Base-by-base conservation (phyloP, 2,797 vertebrate species). In the Serranus cabrilla region DNA sequence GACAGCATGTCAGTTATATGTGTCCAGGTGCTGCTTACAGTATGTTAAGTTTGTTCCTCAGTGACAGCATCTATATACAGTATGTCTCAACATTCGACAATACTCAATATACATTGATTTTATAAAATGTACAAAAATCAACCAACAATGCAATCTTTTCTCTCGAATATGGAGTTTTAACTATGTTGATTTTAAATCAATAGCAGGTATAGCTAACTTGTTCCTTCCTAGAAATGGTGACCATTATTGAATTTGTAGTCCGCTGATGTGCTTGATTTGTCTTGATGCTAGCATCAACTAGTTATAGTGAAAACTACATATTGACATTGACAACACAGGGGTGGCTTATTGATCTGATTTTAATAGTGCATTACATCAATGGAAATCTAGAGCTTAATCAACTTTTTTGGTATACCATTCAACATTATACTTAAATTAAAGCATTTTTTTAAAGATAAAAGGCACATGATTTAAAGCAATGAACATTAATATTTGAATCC, bases 381-480 rank as follows among this genome's bases (percentile, higher is more conserved):
- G 5, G 1, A 42, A 58, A 51, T 72, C 27, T 49, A 5, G 25
- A 49, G n/a, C 34, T 31, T 12, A 40, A 51, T 56, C 4, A 34
- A 6, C 3, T 25, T 21, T 82, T 83, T 87, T 72, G 63, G 74
- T 71, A 39, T 55, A 47, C 23, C 6, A 52, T 64, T 76, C 62
- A 7, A 43, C 31, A 51, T 51, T 55, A 14, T 31, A 64, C 17
- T 61, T 64, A 39, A 79, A 73, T 72, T 78, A 78, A 81, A 87
- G 64, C 65, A 74, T 47, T 52, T 51, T 50, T 42, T 39, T 67
- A 37, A 65, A 25, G 78, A 66, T 65, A 73, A 34, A 90, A 90
- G 87, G 88, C 87, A 89, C 88, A 46, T 45, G 18, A 86, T 82
- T 85, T 77, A 84, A 83, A 86, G 78, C 81, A 76, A 62, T 57